These are phyloP conservation scores for Gavialis gangeticus DNA, from an alignment of 2,113 vertebrate species.

Conservation along the genomic window DNA sequence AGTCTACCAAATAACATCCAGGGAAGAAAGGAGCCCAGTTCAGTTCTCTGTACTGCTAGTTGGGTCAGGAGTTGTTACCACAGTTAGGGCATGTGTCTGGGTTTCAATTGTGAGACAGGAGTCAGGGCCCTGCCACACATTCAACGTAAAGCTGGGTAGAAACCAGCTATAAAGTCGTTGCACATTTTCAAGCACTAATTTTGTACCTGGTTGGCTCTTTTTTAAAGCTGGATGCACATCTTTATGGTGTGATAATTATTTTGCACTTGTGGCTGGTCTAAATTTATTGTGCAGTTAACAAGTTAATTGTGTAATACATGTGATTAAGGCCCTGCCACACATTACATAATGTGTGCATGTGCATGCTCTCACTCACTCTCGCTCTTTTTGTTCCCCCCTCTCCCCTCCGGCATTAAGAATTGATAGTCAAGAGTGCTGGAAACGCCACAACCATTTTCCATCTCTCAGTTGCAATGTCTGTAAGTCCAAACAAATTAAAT, in stretches of 20 bases:
- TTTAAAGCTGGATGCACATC: too few relatives aligned
- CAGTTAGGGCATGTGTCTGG: background rate
- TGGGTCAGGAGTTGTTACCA: background rate
- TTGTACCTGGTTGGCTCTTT: too few relatives aligned
- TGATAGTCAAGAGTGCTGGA: accelerated
- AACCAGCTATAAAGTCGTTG: too few relatives aligned
- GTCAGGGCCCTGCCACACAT: background rate
- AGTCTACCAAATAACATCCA: too few relatives aligned
- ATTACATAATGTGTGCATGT: too few relatives aligned
- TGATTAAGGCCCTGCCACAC: too few relatives aligned
- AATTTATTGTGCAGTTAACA: too few relatives aligned
- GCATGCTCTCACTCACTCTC: background rate
- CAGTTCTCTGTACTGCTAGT: background rate
- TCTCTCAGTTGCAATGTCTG: background rate
- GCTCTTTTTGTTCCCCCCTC: accelerated
- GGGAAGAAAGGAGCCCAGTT: background rate
- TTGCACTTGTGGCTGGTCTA: too few relatives aligned
- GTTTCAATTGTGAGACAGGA: background rate
- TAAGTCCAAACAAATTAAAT: constrained; percentile 49
- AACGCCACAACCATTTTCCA: background rate
- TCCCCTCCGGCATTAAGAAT: background rate
- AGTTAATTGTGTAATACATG: too few relatives aligned
- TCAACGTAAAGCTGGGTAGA: too few relatives aligned
- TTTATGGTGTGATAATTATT: too few relatives aligned
- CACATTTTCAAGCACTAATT: too few relatives aligned